These are phyloP conservation scores for Nephrotoma appendiculata DNA, from an alignment of 2,888 invertebrate species.

Conservation along the genomic window DNA sequence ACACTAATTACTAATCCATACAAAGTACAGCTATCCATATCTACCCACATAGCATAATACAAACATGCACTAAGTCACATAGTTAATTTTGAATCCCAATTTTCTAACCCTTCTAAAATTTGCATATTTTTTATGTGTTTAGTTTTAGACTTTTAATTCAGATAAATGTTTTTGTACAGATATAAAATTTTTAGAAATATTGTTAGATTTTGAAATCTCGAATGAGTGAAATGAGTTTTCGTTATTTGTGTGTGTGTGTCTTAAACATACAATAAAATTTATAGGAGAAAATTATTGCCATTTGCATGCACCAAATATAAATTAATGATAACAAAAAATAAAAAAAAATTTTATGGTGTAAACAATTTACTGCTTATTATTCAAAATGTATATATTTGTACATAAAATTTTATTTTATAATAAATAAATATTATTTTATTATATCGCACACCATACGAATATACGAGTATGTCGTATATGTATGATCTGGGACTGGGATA, in stretches of 20 bases:
- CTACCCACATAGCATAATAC: not conserved
- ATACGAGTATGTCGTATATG: no score
- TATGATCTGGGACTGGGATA: not conserved
- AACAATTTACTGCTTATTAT: not conserved
- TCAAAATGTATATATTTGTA: not conserved
- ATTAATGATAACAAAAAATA: not conserved
- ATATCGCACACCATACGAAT: not conserved
- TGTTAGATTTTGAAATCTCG: not conserved
- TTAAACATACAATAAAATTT: not conserved
- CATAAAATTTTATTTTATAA: not conserved
- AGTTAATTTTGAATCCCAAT: not conserved
- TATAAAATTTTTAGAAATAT: not conserved
- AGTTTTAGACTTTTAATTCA: not conserved
- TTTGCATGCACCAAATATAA: not conserved
- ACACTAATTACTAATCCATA: no score
- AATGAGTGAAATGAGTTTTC: not conserved
- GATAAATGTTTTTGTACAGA: not conserved
- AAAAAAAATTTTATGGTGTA: not conserved
- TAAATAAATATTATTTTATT: not conserved
- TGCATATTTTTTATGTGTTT: not conserved
- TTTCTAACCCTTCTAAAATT: not conserved
- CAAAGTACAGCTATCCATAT: no score
- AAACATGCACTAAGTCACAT: not conserved
- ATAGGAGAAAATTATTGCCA: not conserved
- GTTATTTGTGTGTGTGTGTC: not conserved